Evolutionary conservation across 2,888 invertebrate genomes (phyloP), one percentile per base, ranked within the genome.

Genomic region (Sepioteuthis lessoniana): DNA sequence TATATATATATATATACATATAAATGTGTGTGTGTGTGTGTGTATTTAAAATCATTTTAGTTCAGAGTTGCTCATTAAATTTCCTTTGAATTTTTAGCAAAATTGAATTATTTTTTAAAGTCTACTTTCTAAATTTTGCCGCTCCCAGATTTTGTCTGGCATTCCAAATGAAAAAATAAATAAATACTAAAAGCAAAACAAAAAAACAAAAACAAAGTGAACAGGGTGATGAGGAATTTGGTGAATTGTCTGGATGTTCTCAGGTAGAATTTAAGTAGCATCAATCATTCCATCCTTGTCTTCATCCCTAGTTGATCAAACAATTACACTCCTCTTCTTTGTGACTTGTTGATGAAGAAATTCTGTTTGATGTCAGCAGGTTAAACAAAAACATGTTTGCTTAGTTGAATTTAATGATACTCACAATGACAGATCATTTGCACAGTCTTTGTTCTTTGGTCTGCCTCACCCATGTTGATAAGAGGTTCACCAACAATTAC

Each of bases 301-400:
- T 10, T 8, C 28, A 31, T 31, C 31, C 60, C 60, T n/a, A 35
- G 76, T n/a, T 16, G 76, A 76, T 76, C 76, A 76, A 76, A 76
- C n/a, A 76, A 76, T 76, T 76, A n/a, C 16, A n/a, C n/a, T 35
- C 35, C 76, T 35, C 35, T 76, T 76, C 35, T 35, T 76, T 76
- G 76, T 76, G 76, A 76, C 76, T 35, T 76, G 76, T 76, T 76
- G 76, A 76, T 76, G n/a, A 35, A 35, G n/a, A 76, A 76, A n/a
- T 76, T 76, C 76, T 76, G n/a, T 76, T 76, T 76, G n/a, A 76
- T 76, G 76, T 76, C 35, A 16, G 16, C n/a, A 16, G n/a, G 76
- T 76, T 76, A 76, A 76, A 76, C 76, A 76, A 76, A 76, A 76
- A 76, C 76, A 76, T 76, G 76, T 76, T 76, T 76, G 76, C 76